Conservation (phyloP, 2,888 invertebrate species). For the Blastobasis adustella region DNA sequence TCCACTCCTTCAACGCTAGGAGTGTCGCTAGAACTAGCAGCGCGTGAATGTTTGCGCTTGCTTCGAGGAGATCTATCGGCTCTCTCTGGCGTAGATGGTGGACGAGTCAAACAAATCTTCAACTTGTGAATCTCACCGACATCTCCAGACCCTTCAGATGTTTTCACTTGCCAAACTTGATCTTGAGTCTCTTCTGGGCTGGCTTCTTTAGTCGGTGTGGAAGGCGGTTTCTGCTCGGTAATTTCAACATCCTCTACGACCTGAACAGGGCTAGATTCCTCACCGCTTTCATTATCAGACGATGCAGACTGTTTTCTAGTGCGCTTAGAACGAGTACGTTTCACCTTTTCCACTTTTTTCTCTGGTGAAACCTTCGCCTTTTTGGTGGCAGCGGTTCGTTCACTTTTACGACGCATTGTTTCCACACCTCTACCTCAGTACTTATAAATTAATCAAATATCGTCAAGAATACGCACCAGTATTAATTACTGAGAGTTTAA, state of each 20-base stretch:
- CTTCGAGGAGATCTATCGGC: constrained; percentile 67
- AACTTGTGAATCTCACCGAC: constrained; percentile 77
- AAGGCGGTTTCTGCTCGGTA: constrained; percentile 35
- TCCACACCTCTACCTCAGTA: constrained; percentile 13
- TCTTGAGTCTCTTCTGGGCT: constrained; percentile 54
- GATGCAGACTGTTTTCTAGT: constrained; percentile 73
- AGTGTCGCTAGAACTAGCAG: constrained; percentile 66
- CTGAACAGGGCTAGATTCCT: constrained; percentile 44
- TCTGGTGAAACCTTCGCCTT: constrained; percentile 80
- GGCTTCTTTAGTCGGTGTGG: constrained; percentile 41
- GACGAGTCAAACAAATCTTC: constrained; percentile 77
- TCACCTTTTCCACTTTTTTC: constrained; percentile 72
- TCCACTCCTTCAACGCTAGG: constrained; percentile 58
- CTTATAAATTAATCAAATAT: too few relatives aligned
- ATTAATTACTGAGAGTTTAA: too few relatives aligned
- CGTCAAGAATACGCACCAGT: too few relatives aligned
- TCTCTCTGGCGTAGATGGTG: constrained; percentile 70
- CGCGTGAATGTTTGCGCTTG: constrained; percentile 65
- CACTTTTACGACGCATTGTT: constrained; percentile 85
- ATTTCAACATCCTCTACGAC: constrained; percentile 32
- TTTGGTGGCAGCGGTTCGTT: constrained; percentile 75
- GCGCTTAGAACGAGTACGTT: constrained; percentile 69
- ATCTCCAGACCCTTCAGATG: constrained; percentile 59
- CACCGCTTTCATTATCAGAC: constrained; percentile 65
- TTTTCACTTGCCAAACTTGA: constrained; percentile 72